Evolutionary conservation across 2,888 invertebrate species (phyloP).

Genomic region (Liodrosophila aerea): DNA sequence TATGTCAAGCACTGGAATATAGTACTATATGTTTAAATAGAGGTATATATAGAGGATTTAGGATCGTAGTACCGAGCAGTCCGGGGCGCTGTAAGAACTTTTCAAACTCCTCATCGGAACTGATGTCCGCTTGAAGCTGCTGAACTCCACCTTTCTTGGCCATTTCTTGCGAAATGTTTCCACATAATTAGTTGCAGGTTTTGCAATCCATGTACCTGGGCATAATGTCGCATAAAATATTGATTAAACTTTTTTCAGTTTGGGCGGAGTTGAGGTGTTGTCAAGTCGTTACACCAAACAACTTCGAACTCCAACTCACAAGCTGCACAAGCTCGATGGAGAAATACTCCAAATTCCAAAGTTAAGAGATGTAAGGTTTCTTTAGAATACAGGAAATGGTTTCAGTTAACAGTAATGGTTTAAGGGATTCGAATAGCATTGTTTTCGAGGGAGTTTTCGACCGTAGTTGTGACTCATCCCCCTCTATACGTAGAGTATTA

Average conservation of each 20-base stretch:
- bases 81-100: slow-evolving; percentile 90
- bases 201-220: slow-evolving; percentile 13
- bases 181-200: slow-evolving; percentile 19
- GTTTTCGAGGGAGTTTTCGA: no score
- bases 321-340: no score
- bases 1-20: slow-evolving; percentile 88
- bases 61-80: slow-evolving; percentile 85
- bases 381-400: no score
- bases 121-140: slow-evolving; percentile 91
- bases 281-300: slow-evolving; percentile 21
- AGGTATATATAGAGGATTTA: background rate
- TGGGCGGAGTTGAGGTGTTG: slow-evolving; percentile 18
- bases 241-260: slow-evolving; percentile 43
- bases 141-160: slow-evolving; percentile 91
- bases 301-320: background rate
- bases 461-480: no score
- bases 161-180: slow-evolving; percentile 81
- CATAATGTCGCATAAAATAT: slow-evolving; percentile 35
- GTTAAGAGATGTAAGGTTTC: no score
- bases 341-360: no score
- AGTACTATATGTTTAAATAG: background rate
- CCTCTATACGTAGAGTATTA: no score
- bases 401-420: no score
- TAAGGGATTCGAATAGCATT: no score
- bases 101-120: slow-evolving; percentile 93